These are phyloP conservation scores for Odontothrips loti DNA, from an alignment of 2,888 invertebrate species.

Conservation along the genomic window DNA sequence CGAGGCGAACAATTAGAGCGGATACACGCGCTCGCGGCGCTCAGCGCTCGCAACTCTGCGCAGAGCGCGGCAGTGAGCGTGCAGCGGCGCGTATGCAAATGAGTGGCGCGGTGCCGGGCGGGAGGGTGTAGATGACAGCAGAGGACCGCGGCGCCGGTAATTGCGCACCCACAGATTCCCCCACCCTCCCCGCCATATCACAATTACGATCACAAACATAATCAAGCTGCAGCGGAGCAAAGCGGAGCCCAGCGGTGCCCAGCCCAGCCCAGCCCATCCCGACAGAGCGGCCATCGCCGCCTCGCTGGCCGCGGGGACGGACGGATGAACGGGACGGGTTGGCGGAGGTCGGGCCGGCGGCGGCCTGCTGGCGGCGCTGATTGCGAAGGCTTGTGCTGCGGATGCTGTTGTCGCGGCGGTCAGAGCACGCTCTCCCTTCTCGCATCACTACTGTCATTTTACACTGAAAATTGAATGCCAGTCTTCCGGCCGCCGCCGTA, in stretches of 20 bases:
- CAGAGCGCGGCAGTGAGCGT: not conserved
- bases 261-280: too few species aligned
- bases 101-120: not conserved
- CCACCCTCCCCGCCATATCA: not conserved
- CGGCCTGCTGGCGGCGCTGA: not conserved
- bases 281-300: too few species aligned
- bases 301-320: not conserved
- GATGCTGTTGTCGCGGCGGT: not conserved
- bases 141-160: not conserved
- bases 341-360: too few species aligned
- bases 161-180: not conserved
- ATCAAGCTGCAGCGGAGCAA: not conserved
- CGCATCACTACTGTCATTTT: too few species aligned
- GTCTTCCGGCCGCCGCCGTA: too few species aligned
- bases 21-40: not conserved
- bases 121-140: slow-evolving; percentile 19
- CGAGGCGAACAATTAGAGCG: not conserved
- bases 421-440: not conserved
- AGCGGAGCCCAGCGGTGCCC: not conserved
- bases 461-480: too few species aligned
- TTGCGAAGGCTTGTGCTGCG: not conserved
- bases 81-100: not conserved
- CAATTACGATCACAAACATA: slow-evolving; percentile 25
- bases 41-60: not conserved
- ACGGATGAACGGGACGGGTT: too few species aligned